These are phyloP conservation scores for Amblyornis subalaris DNA, from an alignment of 2,113 vertebrate species.

Conservation along the genomic window DNA sequence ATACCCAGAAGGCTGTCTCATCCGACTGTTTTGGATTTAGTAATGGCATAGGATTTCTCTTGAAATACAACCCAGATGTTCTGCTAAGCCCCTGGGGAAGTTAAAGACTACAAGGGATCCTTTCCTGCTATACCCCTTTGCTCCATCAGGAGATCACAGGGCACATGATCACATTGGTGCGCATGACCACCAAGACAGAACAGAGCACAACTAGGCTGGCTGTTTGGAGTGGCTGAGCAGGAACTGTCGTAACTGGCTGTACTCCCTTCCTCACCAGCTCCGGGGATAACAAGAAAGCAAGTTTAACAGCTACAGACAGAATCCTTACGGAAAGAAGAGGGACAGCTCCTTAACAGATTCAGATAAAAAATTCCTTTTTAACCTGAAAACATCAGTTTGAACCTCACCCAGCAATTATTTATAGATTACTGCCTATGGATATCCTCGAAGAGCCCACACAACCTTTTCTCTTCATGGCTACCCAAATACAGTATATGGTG, in stretches of 20 bases:
- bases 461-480: neutral
- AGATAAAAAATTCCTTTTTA: neutral
- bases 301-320: neutral
- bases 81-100: neutral
- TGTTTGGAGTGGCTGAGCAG: neutral
- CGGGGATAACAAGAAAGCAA: neutral
- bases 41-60: neutral
- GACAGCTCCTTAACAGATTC: neutral
- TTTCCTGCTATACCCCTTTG: neutral
- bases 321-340: neutral
- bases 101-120: neutral
- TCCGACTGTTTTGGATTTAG: neutral
- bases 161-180: neutral
- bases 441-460: neutral
- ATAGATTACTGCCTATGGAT: neutral
- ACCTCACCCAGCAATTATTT: neutral
- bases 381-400: neutral
- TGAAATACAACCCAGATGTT: neutral
- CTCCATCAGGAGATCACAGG: neutral
- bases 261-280: neutral
- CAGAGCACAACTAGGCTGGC: accelerated
- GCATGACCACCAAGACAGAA: neutral
- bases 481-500: neutral
- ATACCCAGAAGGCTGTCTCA: neutral
- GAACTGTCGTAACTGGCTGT: neutral